Conservation (phyloP, 2,888 invertebrate genomes). For the Gymnosoma rotundatum region DNA sequence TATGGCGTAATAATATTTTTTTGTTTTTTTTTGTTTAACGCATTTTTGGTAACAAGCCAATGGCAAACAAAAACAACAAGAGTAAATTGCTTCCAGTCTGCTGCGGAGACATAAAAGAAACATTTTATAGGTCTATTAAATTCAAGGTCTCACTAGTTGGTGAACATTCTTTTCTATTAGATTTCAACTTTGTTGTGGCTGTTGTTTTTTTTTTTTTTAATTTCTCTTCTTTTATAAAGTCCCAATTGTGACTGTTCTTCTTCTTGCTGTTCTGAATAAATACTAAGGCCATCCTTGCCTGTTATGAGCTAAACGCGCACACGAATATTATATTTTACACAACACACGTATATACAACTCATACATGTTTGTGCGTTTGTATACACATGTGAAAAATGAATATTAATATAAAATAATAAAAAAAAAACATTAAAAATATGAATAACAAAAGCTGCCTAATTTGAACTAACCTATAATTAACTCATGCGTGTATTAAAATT, state of each 20-base stretch:
- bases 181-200: not conserved
- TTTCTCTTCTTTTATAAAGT: not conserved
- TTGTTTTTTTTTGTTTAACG: not conserved
- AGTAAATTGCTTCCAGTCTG: conserved; percentile 63
- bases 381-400: not conserved
- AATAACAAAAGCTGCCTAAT: no score
- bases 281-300: conserved; percentile 47
- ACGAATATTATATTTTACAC: conserved; percentile 12
- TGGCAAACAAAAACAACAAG: conserved; percentile 24
- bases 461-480: no score
- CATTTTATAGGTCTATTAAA: conserved; percentile 65
- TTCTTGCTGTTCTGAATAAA: conserved; percentile 28
- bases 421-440: no score
- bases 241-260: not conserved
- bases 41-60: conserved; percentile 29
- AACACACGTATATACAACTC: not conserved
- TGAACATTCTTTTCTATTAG: not conserved
- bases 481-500: no score
- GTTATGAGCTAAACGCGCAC: conserved; percentile 49
- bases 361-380: not conserved
- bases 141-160: conserved; percentile 55
- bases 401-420: no score
- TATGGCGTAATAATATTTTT: no score
- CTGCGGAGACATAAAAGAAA: conserved; percentile 62
- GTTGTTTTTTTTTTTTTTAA: not conserved